phyloP scores from a whole-genome alignment of 2,888 invertebrate species.

The Agrenia bidenticulata region DNA sequence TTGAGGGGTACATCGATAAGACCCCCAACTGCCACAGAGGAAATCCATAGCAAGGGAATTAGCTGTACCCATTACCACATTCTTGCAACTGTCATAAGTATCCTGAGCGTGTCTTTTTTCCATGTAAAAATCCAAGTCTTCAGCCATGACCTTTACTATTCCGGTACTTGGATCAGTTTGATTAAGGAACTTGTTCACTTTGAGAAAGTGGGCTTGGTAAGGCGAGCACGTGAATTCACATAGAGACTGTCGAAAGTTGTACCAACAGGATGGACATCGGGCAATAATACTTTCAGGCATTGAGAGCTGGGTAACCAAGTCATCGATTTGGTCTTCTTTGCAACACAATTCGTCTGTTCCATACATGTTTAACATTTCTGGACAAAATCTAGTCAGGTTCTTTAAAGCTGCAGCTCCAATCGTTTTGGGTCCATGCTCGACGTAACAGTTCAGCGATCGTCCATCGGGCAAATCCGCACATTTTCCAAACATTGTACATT shows the following conservation, averaged over 20 bases:
- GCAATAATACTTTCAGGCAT: slow-evolving; percentile 69
- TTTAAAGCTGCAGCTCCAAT: slow-evolving; percentile 3
- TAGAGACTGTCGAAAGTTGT: slow-evolving; percentile 72
- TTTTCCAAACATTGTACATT: slow-evolving; percentile 22
- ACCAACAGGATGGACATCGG: slow-evolving; percentile 77
- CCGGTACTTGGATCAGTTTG: background rate
- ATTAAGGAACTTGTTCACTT: slow-evolving; percentile 41
- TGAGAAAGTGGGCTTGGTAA: slow-evolving; percentile 67
- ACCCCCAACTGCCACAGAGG: slow-evolving; percentile 69
- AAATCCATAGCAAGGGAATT: slow-evolving; percentile 73
- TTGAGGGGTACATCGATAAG: slow-evolving; percentile 65
- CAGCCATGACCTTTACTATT: slow-evolving; percentile 14
- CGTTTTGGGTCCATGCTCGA: slow-evolving; percentile 16
- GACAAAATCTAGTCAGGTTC: slow-evolving; percentile 32
- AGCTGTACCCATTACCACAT: slow-evolving; percentile 73
- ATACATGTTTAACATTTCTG: slow-evolving; percentile 34
- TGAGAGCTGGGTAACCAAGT: slow-evolving; percentile 36
- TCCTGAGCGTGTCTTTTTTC: slow-evolving; percentile 63
- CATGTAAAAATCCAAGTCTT: slow-evolving; percentile 24
- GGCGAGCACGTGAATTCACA: slow-evolving; percentile 81
- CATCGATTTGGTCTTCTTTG: slow-evolving; percentile 36
- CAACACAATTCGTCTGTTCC: slow-evolving; percentile 42
- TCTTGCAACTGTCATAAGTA: slow-evolving; percentile 75
- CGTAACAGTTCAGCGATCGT: slow-evolving; percentile 27
- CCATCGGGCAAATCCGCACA: slow-evolving; percentile 22